Percentiles rank a stretch among this genome's conserved stretches.
These are phyloP conservation scores for Carettochelys insculpta DNA, from an alignment of 2,113 vertebrate species.

Conservation along the genomic window DNA sequence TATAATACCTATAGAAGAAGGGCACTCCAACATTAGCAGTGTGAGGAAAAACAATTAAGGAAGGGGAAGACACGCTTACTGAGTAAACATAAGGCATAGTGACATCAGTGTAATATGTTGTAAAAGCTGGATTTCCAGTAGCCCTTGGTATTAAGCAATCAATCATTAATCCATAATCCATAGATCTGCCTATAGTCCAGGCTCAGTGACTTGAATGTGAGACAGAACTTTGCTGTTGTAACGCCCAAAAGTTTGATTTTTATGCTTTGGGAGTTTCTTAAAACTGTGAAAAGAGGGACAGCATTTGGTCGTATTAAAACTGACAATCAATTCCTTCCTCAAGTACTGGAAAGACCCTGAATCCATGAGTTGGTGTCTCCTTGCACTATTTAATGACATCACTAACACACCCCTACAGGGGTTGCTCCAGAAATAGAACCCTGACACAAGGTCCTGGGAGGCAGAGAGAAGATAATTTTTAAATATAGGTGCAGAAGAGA, in stretches of 20 bases:
- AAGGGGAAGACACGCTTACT: not conserved
- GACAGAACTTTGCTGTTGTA: not conserved
- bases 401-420: too few relatives aligned
- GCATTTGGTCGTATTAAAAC: not conserved
- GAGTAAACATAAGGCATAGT: not conserved
- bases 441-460: not conserved
- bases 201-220: not conserved
- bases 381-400: not conserved
- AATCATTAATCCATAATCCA: not conserved
- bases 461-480: not conserved
- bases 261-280: not conserved
- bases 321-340: accelerated
- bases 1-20: not conserved
- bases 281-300: not conserved
- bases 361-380: not conserved
- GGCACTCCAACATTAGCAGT: not conserved
- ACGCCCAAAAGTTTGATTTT: not conserved
- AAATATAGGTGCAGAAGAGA: not conserved
- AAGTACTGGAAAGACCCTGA: not conserved
- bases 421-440: not conserved
- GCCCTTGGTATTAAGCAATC: not conserved
- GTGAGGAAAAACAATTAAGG: not conserved
- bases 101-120: not conserved
- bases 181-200: not conserved
- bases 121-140: not conserved